A percentile compares a stretch with the other conserved stretches of the same genome.
These are phyloP conservation scores for Apamea epomidion DNA, from an alignment of 2,888 invertebrate genomes.

Conservation along the genomic window DNA sequence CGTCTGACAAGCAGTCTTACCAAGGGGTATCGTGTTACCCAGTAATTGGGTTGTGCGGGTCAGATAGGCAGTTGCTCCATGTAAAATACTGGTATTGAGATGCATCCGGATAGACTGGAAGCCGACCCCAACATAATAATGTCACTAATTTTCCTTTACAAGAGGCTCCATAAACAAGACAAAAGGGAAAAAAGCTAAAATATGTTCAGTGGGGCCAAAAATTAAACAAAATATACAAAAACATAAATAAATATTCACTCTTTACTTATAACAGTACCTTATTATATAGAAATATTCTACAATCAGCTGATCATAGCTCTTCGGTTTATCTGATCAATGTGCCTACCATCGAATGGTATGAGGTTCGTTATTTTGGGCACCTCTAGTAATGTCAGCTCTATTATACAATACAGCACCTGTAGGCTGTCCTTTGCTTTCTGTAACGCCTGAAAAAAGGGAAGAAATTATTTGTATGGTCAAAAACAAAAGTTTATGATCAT, in stretches of 20 bases:
- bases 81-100: background rate
- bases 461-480: background rate
- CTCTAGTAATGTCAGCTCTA: slow-evolving; percentile 82
- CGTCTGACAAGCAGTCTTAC: background rate
- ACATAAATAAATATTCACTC: slow-evolving; percentile 38
- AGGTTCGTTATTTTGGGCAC: slow-evolving; percentile 81
- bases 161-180: background rate
- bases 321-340: slow-evolving; percentile 74
- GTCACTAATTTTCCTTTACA: background rate
- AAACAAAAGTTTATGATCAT: background rate
- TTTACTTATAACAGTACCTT: slow-evolving; percentile 5
- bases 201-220: background rate
- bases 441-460: slow-evolving; percentile 79
- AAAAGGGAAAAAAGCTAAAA: background rate
- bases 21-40: background rate
- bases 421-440: slow-evolving; percentile 82
- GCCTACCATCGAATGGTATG: slow-evolving; percentile 75
- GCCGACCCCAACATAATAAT: background rate
- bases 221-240: slow-evolving; percentile 12
- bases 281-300: background rate
- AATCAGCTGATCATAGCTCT: slow-evolving; percentile 61
- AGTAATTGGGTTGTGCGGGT: background rate
- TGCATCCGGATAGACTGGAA: background rate
- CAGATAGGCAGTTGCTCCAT: background rate
- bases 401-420: slow-evolving; percentile 84